Base-by-base conservation (phyloP, 2,888 invertebrate genomes). In the Cylindroiulus punctatus region DNA sequence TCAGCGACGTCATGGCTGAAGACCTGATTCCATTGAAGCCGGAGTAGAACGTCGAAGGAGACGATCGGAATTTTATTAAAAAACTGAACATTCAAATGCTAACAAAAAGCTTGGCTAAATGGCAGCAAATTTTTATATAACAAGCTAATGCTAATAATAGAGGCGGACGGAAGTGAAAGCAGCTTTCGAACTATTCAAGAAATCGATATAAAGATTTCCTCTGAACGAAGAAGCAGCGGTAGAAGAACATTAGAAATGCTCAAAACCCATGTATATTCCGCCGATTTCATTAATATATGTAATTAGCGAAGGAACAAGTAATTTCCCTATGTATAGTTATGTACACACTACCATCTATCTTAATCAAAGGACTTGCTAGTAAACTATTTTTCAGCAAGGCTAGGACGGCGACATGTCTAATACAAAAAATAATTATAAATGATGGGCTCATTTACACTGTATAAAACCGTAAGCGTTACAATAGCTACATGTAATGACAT, bases 1-100 rank as follows among this genome's bases (percentile, higher is more conserved):
- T 97, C 91, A 97, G 97, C 91, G 97, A 97, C 93, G 97, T 97
- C 90, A 96, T 97, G 90, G 96, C 96, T 92, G 97, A 97, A 92
- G 97, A 97, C 93, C 93, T 97, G 92, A 97, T 97, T 91, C 93
- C 95, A 90, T 93, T 96, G 88, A 93, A 93, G n/a, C 85, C 87
- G 44, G 86, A 87, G 84, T 87, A 87, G 52, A 84, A 83, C 44
- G 40, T 7, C 12, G n/a, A 3, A n/a, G 82, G 82, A 82, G 36
- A n/a, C 40, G n/a, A n/a, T 12, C 36, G n/a, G 12, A 83, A 83
- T 14, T 1, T 30, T 14, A 17, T 5, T 44, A 44, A 12, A 76
- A 76, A 26, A 32, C 4, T n/a, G 52, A 52, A 76, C 76, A 30
- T 65, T 65, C 26, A 26, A 65, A 32, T 14, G 76, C 26, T 30